phyloP scores from a whole-genome alignment of 92 coral and sea anemone genomes.

The Phenganax stokvisi region DNA sequence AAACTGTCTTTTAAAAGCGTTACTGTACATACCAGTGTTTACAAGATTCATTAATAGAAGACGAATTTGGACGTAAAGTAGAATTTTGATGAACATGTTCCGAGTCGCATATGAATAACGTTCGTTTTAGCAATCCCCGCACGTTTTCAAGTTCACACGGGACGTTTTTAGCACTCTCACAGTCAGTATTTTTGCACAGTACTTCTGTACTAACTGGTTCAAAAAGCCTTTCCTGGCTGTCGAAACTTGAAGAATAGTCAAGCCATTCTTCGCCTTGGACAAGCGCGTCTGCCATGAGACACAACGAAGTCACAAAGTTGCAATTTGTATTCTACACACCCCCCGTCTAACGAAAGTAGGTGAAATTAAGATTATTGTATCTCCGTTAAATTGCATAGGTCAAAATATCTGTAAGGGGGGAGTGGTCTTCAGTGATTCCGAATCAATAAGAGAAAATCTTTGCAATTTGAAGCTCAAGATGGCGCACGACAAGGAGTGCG shows the following conservation, averaged over 20 bases:
- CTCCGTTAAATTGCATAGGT: too few relatives aligned
- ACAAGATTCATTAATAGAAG: slow-evolving; percentile 7
- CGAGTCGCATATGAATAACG: slow-evolving; percentile 4
- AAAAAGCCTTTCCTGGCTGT: not conserved
- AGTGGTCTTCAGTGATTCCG: not conserved
- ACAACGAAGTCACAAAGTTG: not conserved
- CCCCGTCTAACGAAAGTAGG: too few relatives aligned
- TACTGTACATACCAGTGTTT: slow-evolving; percentile 19
- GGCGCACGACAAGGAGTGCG: slow-evolving; percentile 24
- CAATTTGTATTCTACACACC: not conserved
- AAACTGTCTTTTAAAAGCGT: not conserved
- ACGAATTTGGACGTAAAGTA: not conserved
- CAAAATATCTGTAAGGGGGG: not conserved
- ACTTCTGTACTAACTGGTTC: not conserved
- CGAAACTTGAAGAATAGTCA: slow-evolving; percentile 20
- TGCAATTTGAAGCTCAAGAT: slow-evolving; percentile 3
- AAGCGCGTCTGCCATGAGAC: slow-evolving; percentile 30
- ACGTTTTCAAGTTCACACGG: not conserved
- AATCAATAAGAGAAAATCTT: not conserved
- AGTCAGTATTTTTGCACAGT: not conserved
- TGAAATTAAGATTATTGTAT: too few relatives aligned
- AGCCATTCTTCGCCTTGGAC: slow-evolving; percentile 32
- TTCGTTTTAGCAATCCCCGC: slow-evolving; percentile 12
- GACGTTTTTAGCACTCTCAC: not conserved
- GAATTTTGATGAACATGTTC: not conserved